These are phyloP conservation scores for Orchesellides sinensis DNA, from an alignment of 2,888 invertebrate genomes.

Conservation along the genomic window DNA sequence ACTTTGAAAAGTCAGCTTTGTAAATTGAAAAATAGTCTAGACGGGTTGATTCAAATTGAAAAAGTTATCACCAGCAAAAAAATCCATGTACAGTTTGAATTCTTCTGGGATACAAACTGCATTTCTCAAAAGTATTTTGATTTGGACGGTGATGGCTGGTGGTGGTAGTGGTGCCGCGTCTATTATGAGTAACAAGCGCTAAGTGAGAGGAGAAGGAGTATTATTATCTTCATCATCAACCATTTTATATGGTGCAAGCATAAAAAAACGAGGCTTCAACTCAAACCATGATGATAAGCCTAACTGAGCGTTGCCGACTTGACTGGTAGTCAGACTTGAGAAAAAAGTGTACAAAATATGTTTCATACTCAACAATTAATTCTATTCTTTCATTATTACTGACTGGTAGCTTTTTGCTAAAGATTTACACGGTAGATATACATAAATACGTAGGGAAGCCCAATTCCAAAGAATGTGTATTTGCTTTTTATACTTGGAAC, in stretches of 20 bases:
- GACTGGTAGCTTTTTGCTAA: slow-evolving; percentile 4
- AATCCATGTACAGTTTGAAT: too few relatives aligned
- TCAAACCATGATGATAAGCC: background rate
- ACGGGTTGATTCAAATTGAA: too few relatives aligned
- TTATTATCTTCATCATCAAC: slow-evolving; percentile 41
- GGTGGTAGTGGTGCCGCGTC: background rate
- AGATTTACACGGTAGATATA: slow-evolving; percentile 44
- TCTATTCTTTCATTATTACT: slow-evolving; percentile 15
- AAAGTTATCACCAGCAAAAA: too few relatives aligned
- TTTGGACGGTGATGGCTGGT: background rate
- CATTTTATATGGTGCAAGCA: slow-evolving; percentile 7
- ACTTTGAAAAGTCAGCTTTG: too few relatives aligned
- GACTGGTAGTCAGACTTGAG: background rate
- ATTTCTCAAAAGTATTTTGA: too few relatives aligned
- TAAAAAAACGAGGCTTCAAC: background rate
- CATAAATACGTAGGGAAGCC: background rate
- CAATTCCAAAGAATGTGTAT: background rate
- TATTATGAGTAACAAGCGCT: slow-evolving; percentile 30
- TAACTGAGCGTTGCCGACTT: slow-evolving; percentile 12
- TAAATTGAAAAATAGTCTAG: too few relatives aligned
- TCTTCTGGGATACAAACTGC: too few relatives aligned
- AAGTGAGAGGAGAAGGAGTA: slow-evolving; percentile 18
- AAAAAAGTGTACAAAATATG: background rate
- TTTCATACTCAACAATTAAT: slow-evolving; percentile 8
- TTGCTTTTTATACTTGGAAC: too few relatives aligned